These are phyloP conservation scores for Cebus imitator DNA, from an alignment of 2,113 vertebrate genomes.

Conservation along the genomic window DNA sequence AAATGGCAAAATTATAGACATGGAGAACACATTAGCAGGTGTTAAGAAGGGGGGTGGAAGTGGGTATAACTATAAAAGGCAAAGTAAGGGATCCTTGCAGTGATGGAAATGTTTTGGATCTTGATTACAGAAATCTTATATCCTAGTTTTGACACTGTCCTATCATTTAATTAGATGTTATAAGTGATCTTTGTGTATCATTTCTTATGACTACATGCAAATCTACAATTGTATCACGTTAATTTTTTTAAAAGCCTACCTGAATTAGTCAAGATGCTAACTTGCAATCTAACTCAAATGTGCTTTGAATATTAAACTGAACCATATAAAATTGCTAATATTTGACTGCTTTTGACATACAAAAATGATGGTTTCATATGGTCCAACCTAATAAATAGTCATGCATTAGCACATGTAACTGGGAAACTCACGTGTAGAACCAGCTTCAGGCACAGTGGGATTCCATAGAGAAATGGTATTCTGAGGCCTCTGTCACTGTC, in stretches of 20 bases:
- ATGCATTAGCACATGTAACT: not conserved
- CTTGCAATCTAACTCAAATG: not conserved
- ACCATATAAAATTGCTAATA: not conserved
- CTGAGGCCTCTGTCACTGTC: not conserved
- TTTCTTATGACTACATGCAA: not conserved
- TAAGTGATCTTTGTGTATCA: not conserved
- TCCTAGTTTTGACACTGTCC: not conserved
- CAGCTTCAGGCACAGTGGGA: not conserved
- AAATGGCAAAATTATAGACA: not conserved
- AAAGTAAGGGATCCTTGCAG: not conserved
- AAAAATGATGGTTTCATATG: not conserved
- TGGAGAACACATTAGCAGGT: not conserved
- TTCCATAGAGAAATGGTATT: not conserved
- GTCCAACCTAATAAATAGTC: not conserved
- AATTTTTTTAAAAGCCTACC: not conserved
- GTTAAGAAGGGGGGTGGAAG: not conserved
- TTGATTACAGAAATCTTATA: not conserved
- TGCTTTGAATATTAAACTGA: not conserved
- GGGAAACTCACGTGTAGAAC: not conserved
- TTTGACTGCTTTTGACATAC: not conserved
- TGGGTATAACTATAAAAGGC: not conserved
- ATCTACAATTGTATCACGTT: not conserved
- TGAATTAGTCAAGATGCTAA: not conserved
- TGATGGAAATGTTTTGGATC: not conserved
- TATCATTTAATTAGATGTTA: not conserved